Evolutionary conservation across 2,113 vertebrate genomes (phyloP).

Genomic region (Mustelus asterias): DNA sequence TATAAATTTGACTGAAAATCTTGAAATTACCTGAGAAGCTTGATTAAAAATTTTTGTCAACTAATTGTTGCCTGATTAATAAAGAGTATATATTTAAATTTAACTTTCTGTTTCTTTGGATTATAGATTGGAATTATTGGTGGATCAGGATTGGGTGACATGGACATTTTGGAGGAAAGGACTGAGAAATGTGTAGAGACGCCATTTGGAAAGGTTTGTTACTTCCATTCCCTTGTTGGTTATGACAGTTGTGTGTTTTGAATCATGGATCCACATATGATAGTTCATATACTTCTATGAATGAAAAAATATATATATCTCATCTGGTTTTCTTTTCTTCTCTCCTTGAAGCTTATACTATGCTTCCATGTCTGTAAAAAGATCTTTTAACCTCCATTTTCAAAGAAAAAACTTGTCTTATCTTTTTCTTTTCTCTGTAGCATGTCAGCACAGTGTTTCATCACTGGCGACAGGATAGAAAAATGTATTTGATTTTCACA

Average conservation of each 20-base stretch:
- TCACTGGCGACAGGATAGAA: neutral
- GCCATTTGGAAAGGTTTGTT: conserved; percentile 84
- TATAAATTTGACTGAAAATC: neutral
- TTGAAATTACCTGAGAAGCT: neutral
- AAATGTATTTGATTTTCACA: neutral
- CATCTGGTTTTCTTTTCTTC: neutral
- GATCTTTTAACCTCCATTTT: neutral
- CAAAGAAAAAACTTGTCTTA: neutral
- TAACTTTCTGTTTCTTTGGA: conserved; percentile 41
- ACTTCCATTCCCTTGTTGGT: neutral
- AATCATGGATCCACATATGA: neutral
- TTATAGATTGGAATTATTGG: conserved; percentile 90
- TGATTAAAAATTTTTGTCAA: neutral
- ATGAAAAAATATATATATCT: neutral
- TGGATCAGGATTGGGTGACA: conserved; percentile 89
- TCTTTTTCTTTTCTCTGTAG: neutral
- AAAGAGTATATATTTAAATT: neutral
- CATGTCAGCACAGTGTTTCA: neutral
- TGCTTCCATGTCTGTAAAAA: neutral
- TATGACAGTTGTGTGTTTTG: neutral
- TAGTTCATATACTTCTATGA: neutral
- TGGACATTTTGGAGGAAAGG: conserved; percentile 88
- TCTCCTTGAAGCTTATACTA: neutral
- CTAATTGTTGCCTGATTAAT: neutral
- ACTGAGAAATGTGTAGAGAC: conserved; percentile 87